Evolutionary conservation across 2,797 vertebrate species (phyloP).

Genomic region (Hafferia zeledoni): DNA sequence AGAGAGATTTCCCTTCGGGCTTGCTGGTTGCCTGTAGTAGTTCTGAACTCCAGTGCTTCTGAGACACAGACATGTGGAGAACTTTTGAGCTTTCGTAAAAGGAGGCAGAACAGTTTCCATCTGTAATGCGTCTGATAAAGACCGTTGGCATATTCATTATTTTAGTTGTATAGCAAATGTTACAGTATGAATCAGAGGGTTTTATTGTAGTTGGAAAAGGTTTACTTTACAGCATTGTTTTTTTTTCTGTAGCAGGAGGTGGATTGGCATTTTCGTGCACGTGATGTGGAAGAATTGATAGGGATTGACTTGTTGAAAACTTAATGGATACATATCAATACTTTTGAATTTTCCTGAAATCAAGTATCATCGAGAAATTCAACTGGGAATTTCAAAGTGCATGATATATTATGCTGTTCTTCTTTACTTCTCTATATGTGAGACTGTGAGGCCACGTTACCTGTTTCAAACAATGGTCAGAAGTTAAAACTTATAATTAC

Average conservation of each 20-base stretch:
- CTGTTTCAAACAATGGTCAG: neutral
- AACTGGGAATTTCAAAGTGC: neutral
- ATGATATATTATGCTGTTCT: neutral
- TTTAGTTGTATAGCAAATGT: rapidly evolving
- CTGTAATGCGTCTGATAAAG: rapidly evolving
- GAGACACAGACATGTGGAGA: neutral
- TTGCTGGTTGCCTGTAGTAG: neutral
- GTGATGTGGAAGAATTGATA: neutral
- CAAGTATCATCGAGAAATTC: neutral
- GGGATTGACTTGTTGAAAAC: neutral
- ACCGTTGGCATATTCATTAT: rapidly evolving
- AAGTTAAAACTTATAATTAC: neutral
- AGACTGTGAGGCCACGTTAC: rapidly evolving
- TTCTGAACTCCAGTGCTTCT: neutral
- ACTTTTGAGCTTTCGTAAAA: neutral
- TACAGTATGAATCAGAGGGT: rapidly evolving
- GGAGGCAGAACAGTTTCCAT: neutral
- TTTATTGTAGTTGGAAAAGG: neutral
- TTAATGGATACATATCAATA: rapidly evolving
- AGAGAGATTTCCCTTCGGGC: neutral
- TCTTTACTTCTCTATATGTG: neutral
- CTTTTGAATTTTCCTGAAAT: neutral
- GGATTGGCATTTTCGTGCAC: neutral
- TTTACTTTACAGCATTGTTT: neutral
- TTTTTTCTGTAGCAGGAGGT: neutral